Base-by-base conservation (phyloP, 2,797 vertebrate genomes). In the Decapterus maruadsi region DNA sequence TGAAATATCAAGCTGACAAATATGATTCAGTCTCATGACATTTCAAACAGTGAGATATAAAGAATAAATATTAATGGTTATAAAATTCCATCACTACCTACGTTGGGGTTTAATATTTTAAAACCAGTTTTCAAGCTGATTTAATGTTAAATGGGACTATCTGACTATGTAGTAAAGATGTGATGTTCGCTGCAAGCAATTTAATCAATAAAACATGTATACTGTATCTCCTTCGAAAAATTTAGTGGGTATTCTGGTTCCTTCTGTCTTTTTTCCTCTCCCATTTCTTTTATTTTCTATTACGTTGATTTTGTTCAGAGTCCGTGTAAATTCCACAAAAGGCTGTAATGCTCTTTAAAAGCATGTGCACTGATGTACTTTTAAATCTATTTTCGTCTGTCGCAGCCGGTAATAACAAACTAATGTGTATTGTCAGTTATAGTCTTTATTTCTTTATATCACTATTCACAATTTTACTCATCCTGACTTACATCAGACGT, bases 401-500 rank as follows among this genome's bases (percentile, higher is more conserved):
- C 31, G 20, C 43, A 61, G n/a, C n/a, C n/a, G 60, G 50, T 78
- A 72, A 50, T 5, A 14, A 59, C 68, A 61, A 64, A 65, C 57
- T 78, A 67, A 69, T 81, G 29, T 38, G 20, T 57, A 36, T 1
- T 76, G 63, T 55, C 20, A 56, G 8, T 34, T 59, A 29, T 14
- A 13, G 22, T 29, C 50, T 54, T 57, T 65, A 4, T 74, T 48
- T 75, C 36, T 62, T 73, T 36, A 26, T 31, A 57, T 78, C 45
- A 56, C 29, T 70, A 20, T 67, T 80, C 53, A 54, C 9, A 45
- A 36, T 9, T 45, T 31, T 22, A 6, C 20, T 72, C 40, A 72
- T 74, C 36, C 46, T 71, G 51, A 85, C 29, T 78, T 56, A 74
- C 78, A 83, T 84, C 80, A 90, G 76, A 88, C 34, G 19, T 12